phyloP scores from a whole-genome alignment of 2,888 invertebrate genomes.

The Pilophorus perplexus region DNA sequence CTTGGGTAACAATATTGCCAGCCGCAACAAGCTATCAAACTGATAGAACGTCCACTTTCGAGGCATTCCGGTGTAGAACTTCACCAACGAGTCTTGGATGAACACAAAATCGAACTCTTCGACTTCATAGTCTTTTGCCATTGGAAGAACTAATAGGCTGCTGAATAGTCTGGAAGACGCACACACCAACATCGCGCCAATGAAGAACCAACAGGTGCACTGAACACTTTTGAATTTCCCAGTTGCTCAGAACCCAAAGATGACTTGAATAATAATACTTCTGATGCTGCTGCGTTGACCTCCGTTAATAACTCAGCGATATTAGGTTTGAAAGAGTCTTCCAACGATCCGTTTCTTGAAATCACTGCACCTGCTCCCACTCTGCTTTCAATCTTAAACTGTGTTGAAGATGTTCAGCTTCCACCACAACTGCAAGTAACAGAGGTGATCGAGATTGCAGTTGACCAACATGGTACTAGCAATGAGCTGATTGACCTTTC shows the following conservation, averaged over 20 bases:
- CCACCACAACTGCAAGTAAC: slow-evolving; percentile 3
- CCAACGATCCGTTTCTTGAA: background rate
- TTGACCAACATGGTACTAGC: background rate
- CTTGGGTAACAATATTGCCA: no score
- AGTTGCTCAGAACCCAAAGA: slow-evolving; percentile 8
- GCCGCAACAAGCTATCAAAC: no score
- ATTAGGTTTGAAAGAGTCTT: slow-evolving; percentile 6
- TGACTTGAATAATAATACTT: background rate
- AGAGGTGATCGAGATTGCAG: background rate
- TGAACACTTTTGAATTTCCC: background rate
- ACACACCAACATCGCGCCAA: background rate
- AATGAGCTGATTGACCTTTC: slow-evolving; percentile 1
- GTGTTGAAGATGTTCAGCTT: slow-evolving; percentile 1
- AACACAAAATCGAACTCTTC: no score
- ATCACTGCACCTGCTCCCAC: background rate
- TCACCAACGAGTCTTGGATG: no score
- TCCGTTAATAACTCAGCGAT: background rate
- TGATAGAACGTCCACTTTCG: no score
- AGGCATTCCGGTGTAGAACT: no score
- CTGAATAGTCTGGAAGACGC: background rate
- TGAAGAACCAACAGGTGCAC: background rate
- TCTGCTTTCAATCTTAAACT: background rate
- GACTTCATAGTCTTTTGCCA: no score
- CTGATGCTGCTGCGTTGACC: background rate
- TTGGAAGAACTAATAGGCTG: slow-evolving; percentile 8